A percentile compares a stretch with the other conserved stretches of the same genome.
Evolutionary conservation across 2,797 vertebrate genomes (phyloP).

Genomic region (Lacerta bilineata): DNA sequence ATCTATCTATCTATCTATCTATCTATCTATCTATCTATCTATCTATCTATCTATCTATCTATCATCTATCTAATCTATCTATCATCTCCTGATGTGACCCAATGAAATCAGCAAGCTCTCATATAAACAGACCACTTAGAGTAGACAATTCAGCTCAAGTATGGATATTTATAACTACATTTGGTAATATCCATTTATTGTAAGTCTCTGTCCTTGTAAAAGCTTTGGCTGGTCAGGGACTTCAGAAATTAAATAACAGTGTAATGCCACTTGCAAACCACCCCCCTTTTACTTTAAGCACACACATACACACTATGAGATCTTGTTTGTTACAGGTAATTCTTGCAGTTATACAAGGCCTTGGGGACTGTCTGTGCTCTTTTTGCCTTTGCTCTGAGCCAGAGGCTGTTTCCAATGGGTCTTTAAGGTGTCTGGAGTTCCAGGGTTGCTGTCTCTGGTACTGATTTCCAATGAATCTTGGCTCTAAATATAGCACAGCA

Average conservation of each 20-base stretch:
- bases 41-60: no score
- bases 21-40: no score
- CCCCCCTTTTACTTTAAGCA: not conserved
- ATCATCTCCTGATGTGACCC: no score
- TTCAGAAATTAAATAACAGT: not conserved
- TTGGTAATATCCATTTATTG: not conserved
- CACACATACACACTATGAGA: not conserved
- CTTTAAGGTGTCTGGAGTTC: not conserved
- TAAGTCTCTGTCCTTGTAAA: slow-evolving; percentile 23
- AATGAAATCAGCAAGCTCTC: not conserved
- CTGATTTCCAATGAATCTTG: slow-evolving; percentile 53
- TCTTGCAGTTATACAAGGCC: not conserved
- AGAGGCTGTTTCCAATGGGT: slow-evolving; percentile 14
- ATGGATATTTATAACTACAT: not conserved
- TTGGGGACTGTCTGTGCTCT: not conserved
- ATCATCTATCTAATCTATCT: no score
- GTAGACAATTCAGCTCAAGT: not conserved
- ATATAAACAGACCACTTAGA: not conserved
- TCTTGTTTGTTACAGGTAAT: slow-evolving; percentile 30
- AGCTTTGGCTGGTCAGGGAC: not conserved
- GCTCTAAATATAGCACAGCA: slow-evolving; percentile 55
- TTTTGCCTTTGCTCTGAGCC: slow-evolving; percentile 13
- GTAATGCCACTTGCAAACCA: not conserved
- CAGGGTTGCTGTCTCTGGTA: slow-evolving; percentile 41
- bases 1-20: no score